Conservation (phyloP, 1,140 invertebrate species). For the Cydia fagiglandana region DNA sequence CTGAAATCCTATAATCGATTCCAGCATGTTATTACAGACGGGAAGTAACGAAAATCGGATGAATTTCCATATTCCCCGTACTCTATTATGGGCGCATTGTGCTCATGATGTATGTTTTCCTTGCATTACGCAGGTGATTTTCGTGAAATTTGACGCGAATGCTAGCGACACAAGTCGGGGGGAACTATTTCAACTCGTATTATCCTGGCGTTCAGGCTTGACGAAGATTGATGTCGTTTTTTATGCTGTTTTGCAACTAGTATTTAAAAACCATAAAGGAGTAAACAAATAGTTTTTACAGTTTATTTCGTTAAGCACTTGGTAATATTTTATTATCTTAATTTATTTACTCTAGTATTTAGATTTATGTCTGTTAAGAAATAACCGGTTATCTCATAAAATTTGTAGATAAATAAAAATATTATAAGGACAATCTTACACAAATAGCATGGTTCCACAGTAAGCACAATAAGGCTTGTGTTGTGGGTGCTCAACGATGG, state of each 20-base stretch:
- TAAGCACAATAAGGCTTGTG: too few species aligned
- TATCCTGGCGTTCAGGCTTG: slow-evolving; percentile 39
- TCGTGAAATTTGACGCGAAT: slow-evolving; percentile 42
- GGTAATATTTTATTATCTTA: too few species aligned
- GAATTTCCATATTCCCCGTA: slow-evolving; percentile 65
- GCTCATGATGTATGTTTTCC: slow-evolving; percentile 69
- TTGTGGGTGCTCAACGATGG: too few species aligned
- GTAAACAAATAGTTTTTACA: too few species aligned
- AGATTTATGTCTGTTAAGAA: too few species aligned
- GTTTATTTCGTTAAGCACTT: too few species aligned
- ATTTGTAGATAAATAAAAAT: too few species aligned
- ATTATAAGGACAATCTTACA: too few species aligned
- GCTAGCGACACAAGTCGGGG: slow-evolving; percentile 21
- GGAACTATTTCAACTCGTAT: slow-evolving; percentile 36
- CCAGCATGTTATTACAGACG: slow-evolving; percentile 58
- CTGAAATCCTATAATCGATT: slow-evolving; percentile 29
- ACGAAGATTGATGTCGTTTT: slow-evolving; percentile 62
- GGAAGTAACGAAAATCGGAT: slow-evolving; percentile 64
- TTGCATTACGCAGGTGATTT: slow-evolving; percentile 57
- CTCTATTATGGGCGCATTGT: slow-evolving; percentile 68
- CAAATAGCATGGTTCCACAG: too few species aligned
- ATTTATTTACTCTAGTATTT: too few species aligned
- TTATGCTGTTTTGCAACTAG: slow-evolving; percentile 35
- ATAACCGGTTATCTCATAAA: too few species aligned
- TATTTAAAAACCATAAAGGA: background rate